Evolutionary conservation across 2,113 vertebrate species (phyloP), one percentile per base, ranked within the genome.

Genomic region (Pangasianodon hypophthalmus): DNA sequence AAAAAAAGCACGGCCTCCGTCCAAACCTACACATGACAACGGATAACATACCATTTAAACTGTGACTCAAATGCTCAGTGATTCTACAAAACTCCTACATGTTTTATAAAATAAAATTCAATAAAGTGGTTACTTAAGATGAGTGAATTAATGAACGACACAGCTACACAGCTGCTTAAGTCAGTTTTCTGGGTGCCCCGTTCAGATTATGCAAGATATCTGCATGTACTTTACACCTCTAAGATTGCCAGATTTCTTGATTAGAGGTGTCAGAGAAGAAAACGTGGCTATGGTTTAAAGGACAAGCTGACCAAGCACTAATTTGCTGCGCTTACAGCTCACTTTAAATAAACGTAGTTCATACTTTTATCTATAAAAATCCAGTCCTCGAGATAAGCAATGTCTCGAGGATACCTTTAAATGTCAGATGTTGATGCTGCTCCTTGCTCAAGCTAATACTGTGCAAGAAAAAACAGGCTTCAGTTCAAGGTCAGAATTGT

Each of bases 1-100:
- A 96, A 99, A 99, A 96, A 99, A 99, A 86, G 98, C 96, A 93
- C 98, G 96, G 90, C 98, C 98, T 2, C 98, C 98, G 92, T 99
- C 98, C 96, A 99, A 95, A 94, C 98, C 98, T 99, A 92, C 4
- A 87, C 92, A 44, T 26, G 85, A 2, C 0, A 4, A 56, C 0
- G 13, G 62, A 82, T 84, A 26, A 46, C 48, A 85, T 13, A 4
- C n/a, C 29, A 21, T 50, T 13, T 86, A 32, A 46, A 46, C 26
- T 90, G 29, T 58, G 54, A 2, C n/a, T 21, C 14, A 46, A 54
- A 50, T n/a, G 58, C 10, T 52, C 29, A 41, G 19, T 69, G 24
- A 21, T 41, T 50, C 29, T 60, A 13, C 29, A n/a, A 56, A 10
- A 37, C 6, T 18, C 19, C 5, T 6, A 71, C 3, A 13, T 67